Base-by-base conservation (phyloP, 2,797 vertebrate genomes). In the Threskiornis aethiopicus region DNA sequence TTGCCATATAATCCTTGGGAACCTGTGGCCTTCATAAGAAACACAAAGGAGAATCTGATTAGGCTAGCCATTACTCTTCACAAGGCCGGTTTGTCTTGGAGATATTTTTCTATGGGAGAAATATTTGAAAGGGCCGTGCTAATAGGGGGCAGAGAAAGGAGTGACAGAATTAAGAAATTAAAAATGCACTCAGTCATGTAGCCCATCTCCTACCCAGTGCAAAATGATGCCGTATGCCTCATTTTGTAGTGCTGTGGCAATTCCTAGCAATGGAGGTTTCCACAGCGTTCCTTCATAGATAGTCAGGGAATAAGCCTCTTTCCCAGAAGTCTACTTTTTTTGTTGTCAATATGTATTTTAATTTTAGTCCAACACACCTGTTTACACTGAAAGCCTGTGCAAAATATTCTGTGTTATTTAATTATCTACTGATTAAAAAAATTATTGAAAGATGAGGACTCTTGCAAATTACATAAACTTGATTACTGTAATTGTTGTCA, bases 1-100 rank as follows among this genome's bases (percentile, higher is more conserved):
- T 86, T 71, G 75, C 84, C 89, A 70, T 44, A 82, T 58, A 87
- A 94, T 72, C 76, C 58, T 80, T 42, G 64, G 67, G 71, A 81
- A 67, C 58, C 42, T 82, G 29, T 94, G 93, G 85, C 71, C 46
- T 76, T 95, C 78, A 31, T 46, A 87, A 92, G 84, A 95, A 96
- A 81, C 5, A 41, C 76, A 67, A 80, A 89, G 19, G n/a, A 51
- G 69, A 69, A 93, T 62, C 81, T 91, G 69, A 35, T 25, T 83
- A 55, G 57, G 13, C 22, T 54, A 57, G 52, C 39, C 82, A 69
- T 41, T 77, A n/a, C 49, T 69, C 87, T 75, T 71, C 72, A n/a
- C 47, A 66, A 88, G 69, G 42, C 37, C 3, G 0, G 18, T 55
- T 91, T 49, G 6, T 59, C 76, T 82, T 88, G n/a, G 69, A 69